These are phyloP conservation scores for Tetramorium alpestre DNA, from an alignment of 1,140 invertebrate genomes.

Conservation along the genomic window DNA sequence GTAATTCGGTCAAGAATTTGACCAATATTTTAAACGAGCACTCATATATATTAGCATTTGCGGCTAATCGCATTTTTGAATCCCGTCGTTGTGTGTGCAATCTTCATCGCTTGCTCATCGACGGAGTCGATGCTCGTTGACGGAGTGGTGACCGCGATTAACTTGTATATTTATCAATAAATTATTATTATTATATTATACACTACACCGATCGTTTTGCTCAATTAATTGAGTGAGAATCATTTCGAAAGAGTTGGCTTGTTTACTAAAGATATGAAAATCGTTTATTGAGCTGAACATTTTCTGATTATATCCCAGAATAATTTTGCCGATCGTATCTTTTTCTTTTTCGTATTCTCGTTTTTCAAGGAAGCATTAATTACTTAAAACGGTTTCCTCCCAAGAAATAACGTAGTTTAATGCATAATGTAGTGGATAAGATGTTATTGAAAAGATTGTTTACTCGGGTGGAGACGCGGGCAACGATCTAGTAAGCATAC, in stretches of 20 bases:
- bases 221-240: slow-evolving; percentile 8
- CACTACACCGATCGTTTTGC: slow-evolving; percentile 7
- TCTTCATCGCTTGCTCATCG: neutral
- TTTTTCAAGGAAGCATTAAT: neutral
- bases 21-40: slow-evolving; percentile 38
- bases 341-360: neutral
- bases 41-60: neutral
- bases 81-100: neutral
- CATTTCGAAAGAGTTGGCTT: neutral
- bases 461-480: neutral
- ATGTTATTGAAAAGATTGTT: neutral
- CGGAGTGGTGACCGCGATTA: slow-evolving; percentile 4
- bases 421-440: neutral
- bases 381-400: neutral
- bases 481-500: neutral
- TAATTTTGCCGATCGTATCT: neutral
- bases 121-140: neutral
- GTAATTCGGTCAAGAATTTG: slow-evolving; percentile 14
- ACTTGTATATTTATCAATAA: slow-evolving; percentile 64
- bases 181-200: slow-evolving; percentile 29
- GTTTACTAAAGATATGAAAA: neutral
- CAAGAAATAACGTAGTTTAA: neutral
- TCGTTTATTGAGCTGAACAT: neutral
- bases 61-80: slow-evolving; percentile 33
- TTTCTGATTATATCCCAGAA: neutral